Evolutionary conservation across 2,113 vertebrate species (phyloP), one percentile per base, ranked within the genome.

Genomic region (Pluvialis apricaria): DNA sequence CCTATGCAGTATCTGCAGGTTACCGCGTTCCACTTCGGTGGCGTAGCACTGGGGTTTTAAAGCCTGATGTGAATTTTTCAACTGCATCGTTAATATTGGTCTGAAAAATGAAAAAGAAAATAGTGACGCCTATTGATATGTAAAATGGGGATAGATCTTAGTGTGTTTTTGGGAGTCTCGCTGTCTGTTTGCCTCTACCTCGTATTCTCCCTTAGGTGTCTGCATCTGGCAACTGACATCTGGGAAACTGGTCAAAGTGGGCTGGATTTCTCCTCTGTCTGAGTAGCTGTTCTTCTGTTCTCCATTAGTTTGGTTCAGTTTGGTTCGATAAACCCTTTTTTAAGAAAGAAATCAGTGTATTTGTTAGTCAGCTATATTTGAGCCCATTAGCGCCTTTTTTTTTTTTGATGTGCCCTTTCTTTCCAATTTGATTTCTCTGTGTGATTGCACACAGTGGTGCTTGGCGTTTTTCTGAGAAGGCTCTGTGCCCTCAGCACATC

Each of bases 11-110:
- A 51, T 28, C 10, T 28, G 10, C 19, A 25, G 13, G 9, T 15
- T 34, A 5, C 1, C 5, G 1, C 3, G 26, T 24, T 40, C 25
- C 8, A 2, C 58, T 29, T 73, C 0, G 12, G 31, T 51, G 65
- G 44, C 26, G 6, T 8, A 58, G 44, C 2, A 2, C 22, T 51
- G 21, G 24, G 29, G 10, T 60, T 64, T 49, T 51, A 49, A 49
- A 45, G 64, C 45, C 28, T 51, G 71, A 22, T 13, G 7, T 38
- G 28, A 34, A 3, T 72, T 73, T 76, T 81, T 52, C 55, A 15
- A 5, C 44, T 86, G 15, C 34, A 25, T n/a, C 6, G 3, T 58
- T 88, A 49, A 34, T 52, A 6, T 2, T 66, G 20, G 24, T 28
- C 11, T 78, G 44, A 86, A 26, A 13, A 38, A 34, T 49, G 68